Conservation (phyloP, 2,888 invertebrate species). For the Eupsilia transversa region DNA sequence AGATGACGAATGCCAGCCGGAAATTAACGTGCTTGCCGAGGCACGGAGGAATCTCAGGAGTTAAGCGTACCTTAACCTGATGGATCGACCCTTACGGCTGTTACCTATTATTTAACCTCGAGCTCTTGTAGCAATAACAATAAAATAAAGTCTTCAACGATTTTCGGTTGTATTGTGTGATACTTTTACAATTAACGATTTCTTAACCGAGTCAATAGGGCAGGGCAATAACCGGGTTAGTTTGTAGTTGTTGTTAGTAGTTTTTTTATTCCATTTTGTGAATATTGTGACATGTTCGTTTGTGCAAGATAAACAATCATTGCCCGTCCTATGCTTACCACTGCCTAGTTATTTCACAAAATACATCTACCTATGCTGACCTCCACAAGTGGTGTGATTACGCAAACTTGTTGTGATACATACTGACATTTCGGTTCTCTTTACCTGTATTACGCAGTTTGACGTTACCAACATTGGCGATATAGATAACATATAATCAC, state of each 20-base stretch:
- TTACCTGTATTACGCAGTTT: background rate
- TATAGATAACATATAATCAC: too few species aligned
- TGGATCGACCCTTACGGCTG: too few species aligned
- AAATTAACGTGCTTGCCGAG: too few species aligned
- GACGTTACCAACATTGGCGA: too few species aligned
- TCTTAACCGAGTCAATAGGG: background rate
- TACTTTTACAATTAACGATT: constrained; percentile 4
- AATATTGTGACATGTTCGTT: background rate
- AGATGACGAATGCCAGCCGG: too few species aligned
- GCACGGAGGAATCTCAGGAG: too few species aligned
- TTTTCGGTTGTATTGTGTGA: constrained; percentile 9
- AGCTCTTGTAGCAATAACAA: constrained; percentile 4
- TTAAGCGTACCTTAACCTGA: too few species aligned
- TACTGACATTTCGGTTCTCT: background rate
- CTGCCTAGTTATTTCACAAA: background rate
- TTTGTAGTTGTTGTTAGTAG: too few species aligned
- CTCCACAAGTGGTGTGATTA: background rate
- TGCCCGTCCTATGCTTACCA: background rate
- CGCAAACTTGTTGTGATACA: background rate
- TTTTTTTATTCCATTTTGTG: background rate
- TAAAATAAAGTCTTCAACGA: background rate
- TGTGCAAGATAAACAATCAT: background rate
- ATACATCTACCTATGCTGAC: background rate
- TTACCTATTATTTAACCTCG: too few species aligned
- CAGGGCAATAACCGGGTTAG: too few species aligned